These are phyloP conservation scores for Melanogrammus aeglefinus DNA, from an alignment of 2,797 vertebrate species.

Conservation along the genomic window DNA sequence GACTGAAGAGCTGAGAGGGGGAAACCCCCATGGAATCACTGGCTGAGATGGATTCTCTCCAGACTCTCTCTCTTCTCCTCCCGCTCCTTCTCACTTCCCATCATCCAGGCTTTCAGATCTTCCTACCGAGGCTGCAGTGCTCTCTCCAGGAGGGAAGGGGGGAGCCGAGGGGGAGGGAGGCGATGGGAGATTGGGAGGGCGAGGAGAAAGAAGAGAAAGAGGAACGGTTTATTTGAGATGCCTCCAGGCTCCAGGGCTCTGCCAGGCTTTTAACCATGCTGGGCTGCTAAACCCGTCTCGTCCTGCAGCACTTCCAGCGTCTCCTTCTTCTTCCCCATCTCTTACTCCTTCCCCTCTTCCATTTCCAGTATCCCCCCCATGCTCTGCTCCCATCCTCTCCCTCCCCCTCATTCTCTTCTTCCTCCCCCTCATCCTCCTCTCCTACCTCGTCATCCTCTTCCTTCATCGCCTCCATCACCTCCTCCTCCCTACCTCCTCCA, in stretches of 20 bases:
- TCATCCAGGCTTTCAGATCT: not conserved
- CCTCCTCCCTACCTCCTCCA: too few relatives aligned
- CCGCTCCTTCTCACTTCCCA: not conserved
- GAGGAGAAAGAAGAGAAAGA: not conserved
- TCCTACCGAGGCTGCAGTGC: not conserved
- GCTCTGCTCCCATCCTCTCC: not conserved
- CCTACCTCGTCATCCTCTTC: not conserved
- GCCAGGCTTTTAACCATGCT: not conserved
- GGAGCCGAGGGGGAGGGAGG: not conserved
- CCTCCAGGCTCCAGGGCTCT: not conserved
- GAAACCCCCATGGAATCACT: constrained; percentile 61
- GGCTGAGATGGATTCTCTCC: constrained; percentile 65
- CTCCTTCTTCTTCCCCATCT: not conserved
- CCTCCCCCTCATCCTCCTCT: not conserved
- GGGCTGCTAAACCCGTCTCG: not conserved
- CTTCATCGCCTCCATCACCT: too few relatives aligned
- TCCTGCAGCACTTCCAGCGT: not conserved
- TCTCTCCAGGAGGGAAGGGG: not conserved
- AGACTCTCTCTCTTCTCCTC: constrained; percentile 46
- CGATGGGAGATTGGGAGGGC: not conserved
- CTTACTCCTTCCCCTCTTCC: not conserved
- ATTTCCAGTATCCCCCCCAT: not conserved
- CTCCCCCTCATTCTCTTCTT: too few relatives aligned
- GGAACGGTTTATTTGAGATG: not conserved
- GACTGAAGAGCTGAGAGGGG: constrained; percentile 60